Conservation (phyloP, 2,113 vertebrate genomes). For the Petrocephalus microphthalmus region DNA sequence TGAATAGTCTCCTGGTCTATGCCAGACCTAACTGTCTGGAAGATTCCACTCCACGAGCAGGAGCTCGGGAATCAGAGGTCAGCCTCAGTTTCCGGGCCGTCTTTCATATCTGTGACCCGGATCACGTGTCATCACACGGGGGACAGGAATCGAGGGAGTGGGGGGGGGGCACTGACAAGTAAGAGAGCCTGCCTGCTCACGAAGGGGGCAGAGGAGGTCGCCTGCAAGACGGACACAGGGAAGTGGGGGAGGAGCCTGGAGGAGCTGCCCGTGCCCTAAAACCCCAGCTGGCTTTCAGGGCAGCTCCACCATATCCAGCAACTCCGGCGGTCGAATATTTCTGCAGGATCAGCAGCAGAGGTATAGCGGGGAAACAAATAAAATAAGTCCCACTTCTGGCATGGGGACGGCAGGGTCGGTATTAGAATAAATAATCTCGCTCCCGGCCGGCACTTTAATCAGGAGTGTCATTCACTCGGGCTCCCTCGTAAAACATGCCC, state of each 20-base stretch:
- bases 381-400: background rate
- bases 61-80: background rate
- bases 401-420: background rate
- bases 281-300: background rate
- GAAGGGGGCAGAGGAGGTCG: background rate
- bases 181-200: background rate
- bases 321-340: background rate
- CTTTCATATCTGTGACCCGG: background rate
- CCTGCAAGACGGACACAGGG: background rate
- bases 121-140: background rate
- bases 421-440: conserved; percentile 17
- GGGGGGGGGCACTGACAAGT: background rate
- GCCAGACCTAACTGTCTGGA: background rate
- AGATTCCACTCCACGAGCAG: background rate
- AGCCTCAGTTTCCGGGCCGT: background rate
- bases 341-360: background rate
- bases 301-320: background rate
- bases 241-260: background rate
- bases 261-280: background rate
- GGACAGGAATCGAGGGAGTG: background rate
- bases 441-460: background rate
- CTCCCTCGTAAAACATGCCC: background rate
- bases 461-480: background rate
- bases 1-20: background rate
- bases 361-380: background rate